These are phyloP conservation scores for Tachystola acroxantha DNA, from an alignment of 2,888 invertebrate species.

Conservation along the genomic window DNA sequence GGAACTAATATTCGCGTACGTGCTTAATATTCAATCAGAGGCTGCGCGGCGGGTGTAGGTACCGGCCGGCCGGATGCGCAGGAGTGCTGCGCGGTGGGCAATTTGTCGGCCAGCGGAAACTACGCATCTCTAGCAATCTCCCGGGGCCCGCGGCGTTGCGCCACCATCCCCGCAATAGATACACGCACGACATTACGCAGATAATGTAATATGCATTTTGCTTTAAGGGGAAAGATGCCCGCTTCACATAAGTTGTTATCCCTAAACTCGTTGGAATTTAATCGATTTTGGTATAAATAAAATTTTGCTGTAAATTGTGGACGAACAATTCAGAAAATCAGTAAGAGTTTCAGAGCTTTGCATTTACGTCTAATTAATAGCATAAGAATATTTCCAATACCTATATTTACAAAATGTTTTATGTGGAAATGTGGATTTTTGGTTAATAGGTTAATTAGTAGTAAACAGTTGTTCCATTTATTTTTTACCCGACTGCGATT, in stretches of 20 bases:
- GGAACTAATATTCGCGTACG: constrained; percentile 28
- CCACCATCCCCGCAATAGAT: constrained; percentile 2
- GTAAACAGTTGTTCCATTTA: no score
- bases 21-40: constrained; percentile 50
- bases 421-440: no score
- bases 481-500: no score
- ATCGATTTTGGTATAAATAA: no score
- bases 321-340: no score
- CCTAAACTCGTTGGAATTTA: no score
- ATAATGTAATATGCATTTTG: constrained; percentile 9
- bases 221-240: constrained; percentile 2
- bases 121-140: constrained; percentile 52
- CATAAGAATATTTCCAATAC: no score
- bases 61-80: constrained; percentile 39
- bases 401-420: no score
- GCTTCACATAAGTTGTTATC: constrained; percentile 16
- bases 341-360: no score
- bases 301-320: no score
- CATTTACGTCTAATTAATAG: no score
- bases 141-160: constrained; percentile 31
- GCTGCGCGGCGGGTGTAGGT: constrained; percentile 18
- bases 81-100: constrained; percentile 27
- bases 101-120: constrained; percentile 59
- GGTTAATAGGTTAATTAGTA: no score
- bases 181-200: constrained; percentile 9